phyloP scores from a whole-genome alignment of 2,113 vertebrate genomes.

The Gnathonemus echidnorhynchus region DNA sequence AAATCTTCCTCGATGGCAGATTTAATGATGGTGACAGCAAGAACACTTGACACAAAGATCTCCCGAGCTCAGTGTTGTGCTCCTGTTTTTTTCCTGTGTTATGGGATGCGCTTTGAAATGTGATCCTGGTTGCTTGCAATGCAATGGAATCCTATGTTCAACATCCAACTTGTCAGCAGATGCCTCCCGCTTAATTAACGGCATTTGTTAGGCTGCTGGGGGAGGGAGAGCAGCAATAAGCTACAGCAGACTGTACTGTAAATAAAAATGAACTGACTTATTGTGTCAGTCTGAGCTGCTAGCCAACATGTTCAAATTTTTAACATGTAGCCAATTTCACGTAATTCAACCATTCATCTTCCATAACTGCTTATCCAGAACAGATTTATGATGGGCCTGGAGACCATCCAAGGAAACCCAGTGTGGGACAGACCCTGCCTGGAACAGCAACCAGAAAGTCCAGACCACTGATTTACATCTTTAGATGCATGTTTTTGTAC shows the following conservation, averaged over 20 bases:
- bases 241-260: not conserved
- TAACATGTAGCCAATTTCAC: not conserved
- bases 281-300: not conserved
- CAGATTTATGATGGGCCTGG: not conserved
- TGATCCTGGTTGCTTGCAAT: not conserved
- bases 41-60: not conserved
- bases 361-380: not conserved
- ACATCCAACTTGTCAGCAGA: not conserved
- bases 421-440: not conserved
- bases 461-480: not conserved
- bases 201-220: not conserved
- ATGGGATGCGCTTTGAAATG: not conserved
- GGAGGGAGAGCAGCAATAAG: not conserved
- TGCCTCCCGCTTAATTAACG: not conserved
- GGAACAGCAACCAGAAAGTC: not conserved
- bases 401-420: not conserved
- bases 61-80: not conserved
- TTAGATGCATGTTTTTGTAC: not conserved
- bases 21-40: not conserved
- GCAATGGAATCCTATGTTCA: not conserved
- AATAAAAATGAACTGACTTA: not conserved
- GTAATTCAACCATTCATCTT: not conserved
- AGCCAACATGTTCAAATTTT: not conserved
- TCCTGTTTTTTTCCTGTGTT: not conserved
- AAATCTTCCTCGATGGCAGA: conserved; percentile 4